Evolutionary conservation across 1,140 invertebrate species (phyloP), one percentile per base, ranked within the genome.

Genomic region (Eufriesea mexicana): DNA sequence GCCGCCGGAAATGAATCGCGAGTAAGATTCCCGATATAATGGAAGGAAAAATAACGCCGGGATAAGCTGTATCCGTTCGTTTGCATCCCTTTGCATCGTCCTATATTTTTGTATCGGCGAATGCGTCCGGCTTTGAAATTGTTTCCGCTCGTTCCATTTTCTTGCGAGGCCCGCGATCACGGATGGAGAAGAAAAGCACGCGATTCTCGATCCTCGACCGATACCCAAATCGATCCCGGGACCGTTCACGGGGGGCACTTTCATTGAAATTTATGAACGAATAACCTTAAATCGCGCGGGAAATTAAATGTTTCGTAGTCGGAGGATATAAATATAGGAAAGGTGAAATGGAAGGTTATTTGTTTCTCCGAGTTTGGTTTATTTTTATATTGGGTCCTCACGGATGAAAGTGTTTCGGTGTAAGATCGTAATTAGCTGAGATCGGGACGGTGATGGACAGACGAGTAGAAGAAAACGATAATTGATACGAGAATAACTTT

Each of bases 1-100:
- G 74, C 76, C 78, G 76, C 73, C 86, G 88, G 86, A 88, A 88
- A 89, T 88, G 77, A 89, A 89, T 86, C 84, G 88, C 84, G 75
- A 84, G 84, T 79, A 86, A 86, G 70, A 89, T 59, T 59, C 67
- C 49, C 73, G 72, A 70, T 79, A 79, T 76, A 85, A 85, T 72
- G 86, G 79, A 88, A 83, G 71, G 81, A 70, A 66, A 79, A 87
- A 76, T 71, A 71, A 76, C 75, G 66, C 70, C 7, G 51, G 51
- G 68, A 73, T 75, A 61, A 87, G 68, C 57, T 61, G 62, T 47
- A 61, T 78, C 75, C 77, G 74, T 51, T n/a, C 51, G 20, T 55
- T 76, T 76, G n/a, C 72, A 49, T 25, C 66, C 59, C 45, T 45
- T 79, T 79, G 20, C 59, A 28, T 54, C 61, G 12, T 18, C 57